These are phyloP conservation scores for Microctonus brassicae DNA, from an alignment of 2,888 invertebrate species.

Conservation along the genomic window DNA sequence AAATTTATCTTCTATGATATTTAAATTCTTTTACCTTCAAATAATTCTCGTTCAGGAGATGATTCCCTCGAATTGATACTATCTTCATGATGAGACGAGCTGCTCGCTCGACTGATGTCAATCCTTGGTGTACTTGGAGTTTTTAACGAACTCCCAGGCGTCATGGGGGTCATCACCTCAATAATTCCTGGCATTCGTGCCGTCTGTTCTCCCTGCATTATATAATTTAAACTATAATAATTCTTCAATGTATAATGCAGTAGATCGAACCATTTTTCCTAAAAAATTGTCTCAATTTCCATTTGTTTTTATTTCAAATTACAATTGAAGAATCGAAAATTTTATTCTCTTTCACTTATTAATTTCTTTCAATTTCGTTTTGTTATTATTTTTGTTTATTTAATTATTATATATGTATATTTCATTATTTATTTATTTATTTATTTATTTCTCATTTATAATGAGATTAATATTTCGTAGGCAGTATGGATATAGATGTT, in stretches of 20 bases:
- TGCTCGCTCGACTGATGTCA: constrained; percentile 90
- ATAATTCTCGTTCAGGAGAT: constrained; percentile 87
- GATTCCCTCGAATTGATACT: constrained; percentile 78
- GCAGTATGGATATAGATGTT: too few relatives aligned
- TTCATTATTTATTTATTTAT: too few relatives aligned
- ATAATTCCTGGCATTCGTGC: constrained; percentile 70
- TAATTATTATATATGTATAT: too few relatives aligned
- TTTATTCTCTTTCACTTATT: too few relatives aligned
- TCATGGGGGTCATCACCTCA: constrained; percentile 67
- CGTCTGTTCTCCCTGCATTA: constrained; percentile 64
- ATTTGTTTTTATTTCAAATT: neutral
- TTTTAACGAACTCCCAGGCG: constrained; percentile 69
- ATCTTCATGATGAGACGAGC: constrained; percentile 87
- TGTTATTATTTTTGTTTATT: too few relatives aligned
- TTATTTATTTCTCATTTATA: too few relatives aligned
- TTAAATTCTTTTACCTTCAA: constrained; percentile 74
- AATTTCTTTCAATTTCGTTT: too few relatives aligned
- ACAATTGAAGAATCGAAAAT: neutral
- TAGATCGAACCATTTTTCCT: constrained; percentile 14
- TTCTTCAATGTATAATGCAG: constrained; percentile 33
- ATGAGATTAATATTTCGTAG: too few relatives aligned
- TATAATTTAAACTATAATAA: constrained; percentile 53
- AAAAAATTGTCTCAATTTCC: neutral
- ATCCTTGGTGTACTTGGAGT: constrained; percentile 86
- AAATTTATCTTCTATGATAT: neutral